Evolutionary conservation across 2,797 vertebrate genomes (phyloP), one percentile per base, ranked within the genome.

Genomic region (Chelon labrosus): DNA sequence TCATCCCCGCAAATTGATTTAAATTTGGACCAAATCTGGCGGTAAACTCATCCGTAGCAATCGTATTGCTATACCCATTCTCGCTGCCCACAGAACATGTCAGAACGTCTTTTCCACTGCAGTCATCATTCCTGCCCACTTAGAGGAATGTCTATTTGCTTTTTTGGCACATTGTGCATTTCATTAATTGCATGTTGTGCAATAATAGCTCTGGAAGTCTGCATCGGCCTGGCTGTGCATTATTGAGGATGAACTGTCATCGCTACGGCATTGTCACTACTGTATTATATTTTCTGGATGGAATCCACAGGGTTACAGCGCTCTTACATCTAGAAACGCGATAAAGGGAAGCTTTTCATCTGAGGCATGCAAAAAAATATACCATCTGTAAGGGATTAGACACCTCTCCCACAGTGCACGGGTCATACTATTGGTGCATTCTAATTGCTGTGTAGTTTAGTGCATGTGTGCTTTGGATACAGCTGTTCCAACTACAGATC

Each of bases 401-500:
- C 61, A 44, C 70, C 64, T 66, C 64, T 73, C 73, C 55, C 53
- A 16, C 61, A 11, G 75, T 70, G 72, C 53, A 41, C 0, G 35
- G 73, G 80, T 86, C 79, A 65, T n/a, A 51, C 51, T 65, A 20
- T 68, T 54, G 61, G 77, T 82, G 59, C 68, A 31, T 85, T 84
- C 59, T 88, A 86, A 93, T 89, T 82, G 77, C 22, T 3, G 44
- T 70, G 77, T 72, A 65, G 72, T 88, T 83, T 19, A 41, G 77
- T 70, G 73, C 44, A 38, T 69, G 65, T 86, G 89, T 77, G 80
- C 78, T 84, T 79, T 87, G 82, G 70, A 84, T 90, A 75, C 84
- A 91, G 87, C 87, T 85, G 84, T 89, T 91, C 85, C 86, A 86
- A 84, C 79, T 78, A 87, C 89, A 89, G 87, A 91, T 93, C 91